Percentiles rank a stretch among this genome's conserved stretches.
Conservation (phyloP, 2,797 vertebrate species). For the Rousettus madagascariensis region DNA sequence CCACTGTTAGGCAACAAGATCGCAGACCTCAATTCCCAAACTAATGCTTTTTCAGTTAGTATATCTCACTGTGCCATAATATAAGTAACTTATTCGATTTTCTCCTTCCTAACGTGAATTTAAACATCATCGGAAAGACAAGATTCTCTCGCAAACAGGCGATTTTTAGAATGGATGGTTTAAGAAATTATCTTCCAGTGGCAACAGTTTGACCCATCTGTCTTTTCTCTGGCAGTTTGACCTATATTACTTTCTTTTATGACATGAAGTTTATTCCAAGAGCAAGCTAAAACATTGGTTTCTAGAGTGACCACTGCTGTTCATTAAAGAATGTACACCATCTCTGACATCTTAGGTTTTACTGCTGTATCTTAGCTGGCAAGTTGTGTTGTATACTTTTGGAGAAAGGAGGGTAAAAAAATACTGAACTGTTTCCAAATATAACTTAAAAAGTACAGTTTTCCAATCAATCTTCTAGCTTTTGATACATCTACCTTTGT, state of each 20-base stretch:
- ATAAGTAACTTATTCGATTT: neutral
- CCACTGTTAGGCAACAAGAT: neutral
- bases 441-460: neutral
- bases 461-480: neutral
- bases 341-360: neutral
- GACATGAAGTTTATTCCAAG: neutral
- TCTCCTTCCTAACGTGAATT: neutral
- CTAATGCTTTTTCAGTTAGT: neutral
- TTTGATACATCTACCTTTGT: neutral
- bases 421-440: neutral
- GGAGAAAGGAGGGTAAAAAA: neutral
- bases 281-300: neutral
- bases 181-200: neutral
- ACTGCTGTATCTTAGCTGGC: neutral
- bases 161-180: neutral
- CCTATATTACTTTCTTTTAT: neutral
- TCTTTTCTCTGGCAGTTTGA: neutral
- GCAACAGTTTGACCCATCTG: neutral
- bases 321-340: neutral
- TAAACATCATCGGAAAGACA: neutral
- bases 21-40: fast-evolving
- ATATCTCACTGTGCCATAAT: neutral
- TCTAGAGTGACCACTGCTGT: neutral
- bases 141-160: neutral
- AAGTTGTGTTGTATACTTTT: neutral